Evolutionary conservation across 2,888 invertebrate genomes (phyloP), one percentile per base, ranked within the genome.

Genomic region (Choreutis nemorana): DNA sequence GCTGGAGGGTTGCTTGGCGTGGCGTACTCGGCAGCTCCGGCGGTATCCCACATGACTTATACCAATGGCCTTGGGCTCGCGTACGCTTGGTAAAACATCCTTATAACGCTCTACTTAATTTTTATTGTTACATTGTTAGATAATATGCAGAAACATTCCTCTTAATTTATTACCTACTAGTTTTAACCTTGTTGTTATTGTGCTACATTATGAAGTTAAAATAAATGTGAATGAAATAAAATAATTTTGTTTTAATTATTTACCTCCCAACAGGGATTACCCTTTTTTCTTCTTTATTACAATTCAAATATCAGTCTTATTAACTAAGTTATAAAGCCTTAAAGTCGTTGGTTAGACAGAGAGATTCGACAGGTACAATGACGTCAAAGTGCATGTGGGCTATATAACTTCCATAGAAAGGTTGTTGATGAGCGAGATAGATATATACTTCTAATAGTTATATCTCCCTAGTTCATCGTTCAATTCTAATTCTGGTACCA

Each of bases 31-130:
- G 80, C 83, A 16, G 82, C 84, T 8, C 82, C 84, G 6, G 73
- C 82, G 9, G 84, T 84, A 2, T 81, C 83, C n/a, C 83, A 83
- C 56, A 81, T 83, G 75, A 75, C 77, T 24, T 84, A 83, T 59
- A 57, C 72, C 31, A 81, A 81, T 44, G 82, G 81, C 41, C 65
- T 82, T 18, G 83, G 83, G n/a, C 51, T 79, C 15, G 64, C 68
- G 9, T 83, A 83, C 53, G 65, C 70, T 38, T 83, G 82, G 81
- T 83, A 79, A 66, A 55, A 23, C 2, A 32, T n/a, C 9, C n/a
- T 6, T 29, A 11, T 9, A 5, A 26, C 13, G 7, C 10, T n/a
- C 5, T 23, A 12, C 9, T n/a, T 22, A 15, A 14, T 14, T 24
- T 21, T 14, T 20, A 28, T 25, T 30, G 15, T 23, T 11, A 10